These are phyloP conservation scores for Rhincodon typus DNA, from an alignment of 2,797 vertebrate species.

Conservation along the genomic window DNA sequence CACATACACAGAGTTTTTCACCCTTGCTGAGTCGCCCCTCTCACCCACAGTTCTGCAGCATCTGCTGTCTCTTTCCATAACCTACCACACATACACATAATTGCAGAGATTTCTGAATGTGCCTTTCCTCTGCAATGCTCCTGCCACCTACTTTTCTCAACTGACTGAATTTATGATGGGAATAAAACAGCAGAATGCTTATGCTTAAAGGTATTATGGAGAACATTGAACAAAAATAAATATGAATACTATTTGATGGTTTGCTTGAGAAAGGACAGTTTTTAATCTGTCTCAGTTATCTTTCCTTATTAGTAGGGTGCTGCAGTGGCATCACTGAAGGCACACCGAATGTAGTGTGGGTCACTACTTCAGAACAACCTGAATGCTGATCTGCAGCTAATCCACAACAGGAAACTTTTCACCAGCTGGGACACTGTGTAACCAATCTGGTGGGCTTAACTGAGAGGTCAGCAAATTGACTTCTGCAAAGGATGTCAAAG, in stretches of 20 bases:
- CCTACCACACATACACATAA: background rate
- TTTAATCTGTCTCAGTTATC: background rate
- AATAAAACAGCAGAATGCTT: background rate
- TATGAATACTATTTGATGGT: background rate
- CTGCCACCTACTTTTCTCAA: background rate
- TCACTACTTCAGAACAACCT: background rate
- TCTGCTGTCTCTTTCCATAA: constrained; percentile 16
- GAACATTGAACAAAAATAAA: background rate
- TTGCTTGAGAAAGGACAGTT: background rate
- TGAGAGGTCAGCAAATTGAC: background rate
- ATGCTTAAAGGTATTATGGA: background rate
- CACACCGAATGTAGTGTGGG: background rate
- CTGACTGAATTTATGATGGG: background rate
- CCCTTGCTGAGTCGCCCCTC: background rate
- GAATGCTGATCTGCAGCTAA: background rate
- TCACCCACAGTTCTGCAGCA: background rate
- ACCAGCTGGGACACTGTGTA: background rate
- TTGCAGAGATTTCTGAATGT: background rate
- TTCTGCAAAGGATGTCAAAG: background rate
- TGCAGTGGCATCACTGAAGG: background rate
- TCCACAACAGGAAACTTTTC: background rate
- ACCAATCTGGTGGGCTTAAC: background rate
- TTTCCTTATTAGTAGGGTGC: background rate
- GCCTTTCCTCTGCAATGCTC: background rate
- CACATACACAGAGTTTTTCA: background rate